Conservation (phyloP, 2,113 vertebrate species). For the Serinus canaria region DNA sequence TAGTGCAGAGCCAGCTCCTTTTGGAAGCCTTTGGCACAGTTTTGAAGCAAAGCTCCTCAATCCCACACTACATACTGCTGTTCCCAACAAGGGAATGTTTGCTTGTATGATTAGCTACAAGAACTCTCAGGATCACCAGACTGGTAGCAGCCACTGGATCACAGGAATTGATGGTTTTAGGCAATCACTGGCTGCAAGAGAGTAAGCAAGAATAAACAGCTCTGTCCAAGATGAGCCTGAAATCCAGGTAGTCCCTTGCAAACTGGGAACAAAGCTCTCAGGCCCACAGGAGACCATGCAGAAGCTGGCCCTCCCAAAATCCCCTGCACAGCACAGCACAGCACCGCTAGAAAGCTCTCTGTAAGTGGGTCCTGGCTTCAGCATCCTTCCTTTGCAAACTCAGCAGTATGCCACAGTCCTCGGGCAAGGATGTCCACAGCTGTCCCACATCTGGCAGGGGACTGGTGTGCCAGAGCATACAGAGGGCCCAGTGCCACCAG, state of each 20-base stretch:
- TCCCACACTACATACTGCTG: neutral
- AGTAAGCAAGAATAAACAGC: neutral
- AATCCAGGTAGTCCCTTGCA: neutral
- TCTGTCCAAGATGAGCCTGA: neutral
- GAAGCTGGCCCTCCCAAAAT: neutral
- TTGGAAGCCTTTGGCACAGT: neutral
- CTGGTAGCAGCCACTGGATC: neutral
- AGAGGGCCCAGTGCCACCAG: neutral
- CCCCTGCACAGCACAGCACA: neutral
- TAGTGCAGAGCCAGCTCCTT: neutral
- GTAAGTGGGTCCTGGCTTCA: neutral
- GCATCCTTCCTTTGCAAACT: neutral
- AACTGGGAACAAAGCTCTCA: neutral
- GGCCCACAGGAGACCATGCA: neutral
- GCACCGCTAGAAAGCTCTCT: neutral
- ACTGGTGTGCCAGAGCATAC: neutral
- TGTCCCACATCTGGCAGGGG: neutral
- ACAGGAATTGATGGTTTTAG: neutral
- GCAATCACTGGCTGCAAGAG: neutral
- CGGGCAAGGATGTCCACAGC: neutral
- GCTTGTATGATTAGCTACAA: neutral
- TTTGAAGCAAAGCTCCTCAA: neutral
- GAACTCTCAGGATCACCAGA: neutral
- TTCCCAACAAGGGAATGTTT: neutral
- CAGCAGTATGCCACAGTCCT: neutral